Evolutionary conservation across 92 coral and sea anemone genomes (phyloP), one percentile per base, ranked within the genome.

Genomic region (Galaxea fascicularis): DNA sequence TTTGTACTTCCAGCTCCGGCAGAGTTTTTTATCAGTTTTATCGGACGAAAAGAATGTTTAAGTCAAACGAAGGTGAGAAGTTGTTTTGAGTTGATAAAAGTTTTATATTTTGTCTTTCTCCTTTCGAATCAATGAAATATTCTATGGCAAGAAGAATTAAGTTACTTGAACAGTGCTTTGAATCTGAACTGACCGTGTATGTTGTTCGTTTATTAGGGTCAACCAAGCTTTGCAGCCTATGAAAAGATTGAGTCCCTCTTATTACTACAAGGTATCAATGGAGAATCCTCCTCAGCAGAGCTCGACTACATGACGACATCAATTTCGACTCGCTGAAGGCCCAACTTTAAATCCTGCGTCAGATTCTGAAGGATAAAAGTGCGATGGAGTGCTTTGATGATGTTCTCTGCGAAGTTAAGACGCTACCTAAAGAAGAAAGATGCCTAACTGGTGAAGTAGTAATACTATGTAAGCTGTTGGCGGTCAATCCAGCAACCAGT

Each of bases 191-290:
- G 65, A 59, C 65, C 65, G 65, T 59, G 65, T 59, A 59, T 59
- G 26, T 59, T 59, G 65, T 25, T 59, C 65, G 65, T 53, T 53
- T 9, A 53, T 53, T 53, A 53, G 59, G n/a, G 71, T 73, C 97
- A 93, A 78, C 82, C 79, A 69, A 87, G 96, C 89, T 93, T 87
- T 78, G 44, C 54, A 62, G 82, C 74, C 76, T 93, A 84, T 56
- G 88, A 29, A 65, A 65, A 83, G 85, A 86, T 89, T 87, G 86
- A 93, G 86, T 75, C 92, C 87, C 74, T 92, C 29, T n/a, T n/a
- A n/a, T 26, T 92, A 0, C 63, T 88, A 3, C 76, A 67, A 66
- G 89, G 52, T 73, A 31, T 77, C 30, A 82, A 89, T 64, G 87
- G 82, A 49, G 89, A 82, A 78, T 62, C 84, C 71, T 83, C 74